Evolutionary conservation across 2,113 vertebrate species (phyloP).

Genomic region (Octodon degus): DNA sequence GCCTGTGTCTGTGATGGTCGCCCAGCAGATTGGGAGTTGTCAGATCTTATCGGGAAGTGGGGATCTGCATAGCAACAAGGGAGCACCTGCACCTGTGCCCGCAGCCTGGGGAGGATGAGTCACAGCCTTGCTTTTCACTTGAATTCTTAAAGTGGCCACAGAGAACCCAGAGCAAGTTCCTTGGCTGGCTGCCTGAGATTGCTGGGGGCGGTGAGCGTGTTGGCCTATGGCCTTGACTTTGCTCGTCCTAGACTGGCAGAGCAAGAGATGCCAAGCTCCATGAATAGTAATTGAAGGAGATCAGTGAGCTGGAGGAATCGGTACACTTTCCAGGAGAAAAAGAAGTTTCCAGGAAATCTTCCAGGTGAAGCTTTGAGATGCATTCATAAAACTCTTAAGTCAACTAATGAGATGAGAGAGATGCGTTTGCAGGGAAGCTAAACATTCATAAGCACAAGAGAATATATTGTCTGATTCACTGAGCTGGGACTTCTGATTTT

Average conservation of each 20-base stretch:
- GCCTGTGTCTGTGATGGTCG: neutral
- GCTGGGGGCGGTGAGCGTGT: neutral
- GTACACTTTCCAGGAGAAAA: neutral
- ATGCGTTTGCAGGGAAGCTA: neutral
- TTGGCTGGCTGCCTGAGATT: neutral
- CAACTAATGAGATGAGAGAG: neutral
- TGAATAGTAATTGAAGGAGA: neutral
- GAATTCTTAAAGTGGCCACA: neutral
- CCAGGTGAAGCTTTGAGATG: constrained; percentile 8
- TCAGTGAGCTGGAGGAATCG: neutral
- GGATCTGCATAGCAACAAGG: neutral
- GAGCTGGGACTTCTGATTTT: neutral
- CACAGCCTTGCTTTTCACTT: neutral
- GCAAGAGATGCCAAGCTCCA: neutral
- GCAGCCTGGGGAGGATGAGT: neutral
- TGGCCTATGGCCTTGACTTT: neutral
- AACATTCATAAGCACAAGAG: neutral
- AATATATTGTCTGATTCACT: neutral
- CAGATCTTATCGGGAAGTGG: neutral
- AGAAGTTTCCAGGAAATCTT: constrained; percentile 1
- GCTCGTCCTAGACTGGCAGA: neutral
- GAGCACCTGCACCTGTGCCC: neutral
- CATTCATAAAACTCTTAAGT: constrained; percentile 14
- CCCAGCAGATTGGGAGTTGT: neutral
- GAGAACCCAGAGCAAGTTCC: neutral